Base-by-base conservation (phyloP, 2,888 invertebrate genomes). In the Pammene fasciana region DNA sequence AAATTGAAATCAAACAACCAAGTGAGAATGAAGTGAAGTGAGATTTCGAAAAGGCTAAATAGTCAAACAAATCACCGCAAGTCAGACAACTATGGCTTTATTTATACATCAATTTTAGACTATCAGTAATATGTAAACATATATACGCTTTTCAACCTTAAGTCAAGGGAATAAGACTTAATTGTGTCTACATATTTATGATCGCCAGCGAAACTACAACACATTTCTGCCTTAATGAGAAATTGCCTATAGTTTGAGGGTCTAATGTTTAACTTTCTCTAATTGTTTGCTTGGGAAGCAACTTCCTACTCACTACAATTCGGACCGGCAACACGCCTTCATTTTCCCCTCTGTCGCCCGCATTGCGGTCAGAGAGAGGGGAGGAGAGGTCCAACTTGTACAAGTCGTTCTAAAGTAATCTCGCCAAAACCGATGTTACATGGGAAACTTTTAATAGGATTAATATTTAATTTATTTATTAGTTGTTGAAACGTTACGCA, bases 231-330 rank as follows among this genome's bases (percentile, higher is more conserved):
- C 67, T 72, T 78, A 83, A 83, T 81, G 83, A 85, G 83, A 79
- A 81, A 86, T 83, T 78, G 78, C 77, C 79, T 78, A 79, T 78
- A 81, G 78, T 80, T 80, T 71, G 77, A 80, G 81, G 79, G 81
- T 83, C 83, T 82, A 80, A 80, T 87, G 85, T 88, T 88, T 88
- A 88, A 88, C 87, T 88, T 89, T 79, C 78, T 73, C 83, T 87
- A 88, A 89, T 88, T 89, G 88, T 89, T 88, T 88, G 83, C 84
- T 78, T 79, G 78, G 78, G 83, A 82, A 80, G 79, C 80, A 76
- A 78, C 79, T 81, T 77, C 76, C 75, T 38, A 59, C 54, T 75
- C 74, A 68, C 50, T 18, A n/a, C 67, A 64, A 50, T 38, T 75
- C 76, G 78, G 78, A 84, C 84, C 82, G 67, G 65, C 1, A 75